Percentiles rank a stretch among this genome's conserved stretches.
Conservation (phyloP, 2,888 invertebrate species). For the Cantharis nigra region DNA sequence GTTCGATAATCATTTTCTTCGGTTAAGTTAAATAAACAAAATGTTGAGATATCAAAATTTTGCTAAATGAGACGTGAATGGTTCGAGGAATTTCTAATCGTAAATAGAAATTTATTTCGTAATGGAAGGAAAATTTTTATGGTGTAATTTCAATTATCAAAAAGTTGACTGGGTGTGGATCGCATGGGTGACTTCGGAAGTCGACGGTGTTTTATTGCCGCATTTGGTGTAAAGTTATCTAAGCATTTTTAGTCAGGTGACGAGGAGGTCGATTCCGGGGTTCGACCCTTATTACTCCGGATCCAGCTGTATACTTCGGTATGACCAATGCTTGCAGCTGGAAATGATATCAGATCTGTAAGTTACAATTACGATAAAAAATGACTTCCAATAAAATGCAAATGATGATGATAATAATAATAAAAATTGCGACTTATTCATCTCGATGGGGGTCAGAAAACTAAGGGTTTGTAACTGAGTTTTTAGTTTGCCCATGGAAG, state of each 20-base stretch:
- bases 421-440: background rate
- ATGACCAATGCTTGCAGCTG: conserved; percentile 30
- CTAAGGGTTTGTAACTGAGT: background rate
- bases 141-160: conserved; percentile 12
- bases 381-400: background rate
- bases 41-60: background rate
- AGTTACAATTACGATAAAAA: background rate
- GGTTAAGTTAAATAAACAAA: background rate
- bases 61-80: background rate
- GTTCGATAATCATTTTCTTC: background rate
- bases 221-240: conserved; percentile 39
- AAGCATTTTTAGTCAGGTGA: conserved; percentile 36
- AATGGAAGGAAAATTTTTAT: background rate
- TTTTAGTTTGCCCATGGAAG: background rate
- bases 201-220: conserved; percentile 39
- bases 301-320: conserved; percentile 36
- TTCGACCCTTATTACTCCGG: conserved; percentile 35
- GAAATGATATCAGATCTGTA: conserved; percentile 19
- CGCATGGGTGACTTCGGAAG: conserved; percentile 31
- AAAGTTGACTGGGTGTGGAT: conserved; percentile 13
- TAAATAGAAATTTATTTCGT: background rate
- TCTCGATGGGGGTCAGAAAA: background rate
- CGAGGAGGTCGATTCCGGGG: conserved; percentile 34
- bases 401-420: background rate
- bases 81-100: background rate